Evolutionary conservation across 2,888 invertebrate species (phyloP).

Genomic region (Dryadula phaetusa): DNA sequence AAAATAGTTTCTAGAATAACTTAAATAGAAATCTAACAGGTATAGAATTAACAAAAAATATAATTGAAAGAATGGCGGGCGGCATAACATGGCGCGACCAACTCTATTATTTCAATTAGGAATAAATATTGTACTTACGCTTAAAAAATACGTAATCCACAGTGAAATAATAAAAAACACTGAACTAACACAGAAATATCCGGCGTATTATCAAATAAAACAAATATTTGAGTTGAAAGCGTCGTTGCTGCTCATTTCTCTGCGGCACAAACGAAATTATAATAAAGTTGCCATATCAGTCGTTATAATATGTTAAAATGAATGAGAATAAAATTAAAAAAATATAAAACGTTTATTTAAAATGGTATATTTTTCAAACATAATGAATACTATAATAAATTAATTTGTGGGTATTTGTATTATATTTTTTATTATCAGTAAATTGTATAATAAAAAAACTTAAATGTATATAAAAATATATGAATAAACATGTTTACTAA

Average conservation of each 20-base stretch:
- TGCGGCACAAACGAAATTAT: constrained; percentile 51
- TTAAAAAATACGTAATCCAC: constrained; percentile 53
- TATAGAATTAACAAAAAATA: constrained; percentile 54
- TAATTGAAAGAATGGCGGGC: constrained; percentile 74
- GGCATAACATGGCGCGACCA: constrained; percentile 66
- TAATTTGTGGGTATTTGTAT: background rate
- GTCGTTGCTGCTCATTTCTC: constrained; percentile 59
- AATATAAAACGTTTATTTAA: background rate
- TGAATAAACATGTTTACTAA: background rate
- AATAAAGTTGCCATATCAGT: constrained; percentile 43
- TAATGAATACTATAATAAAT: background rate
- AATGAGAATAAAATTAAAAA: background rate
- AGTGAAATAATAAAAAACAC: constrained; percentile 56
- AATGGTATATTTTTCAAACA: background rate
- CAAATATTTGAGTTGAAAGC: constrained; percentile 59
- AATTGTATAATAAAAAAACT: no score
- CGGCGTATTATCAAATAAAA: constrained; percentile 56
- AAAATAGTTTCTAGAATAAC: background rate
- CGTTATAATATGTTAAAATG: background rate
- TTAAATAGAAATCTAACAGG: constrained; percentile 20
- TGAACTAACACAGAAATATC: constrained; percentile 53
- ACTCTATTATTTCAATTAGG: constrained; percentile 39
- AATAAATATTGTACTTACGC: constrained; percentile 60
- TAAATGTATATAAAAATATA: no score
- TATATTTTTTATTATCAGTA: no score